Evolutionary conservation across 1,140 invertebrate genomes (phyloP).

Genomic region (Triops longicaudatus): DNA sequence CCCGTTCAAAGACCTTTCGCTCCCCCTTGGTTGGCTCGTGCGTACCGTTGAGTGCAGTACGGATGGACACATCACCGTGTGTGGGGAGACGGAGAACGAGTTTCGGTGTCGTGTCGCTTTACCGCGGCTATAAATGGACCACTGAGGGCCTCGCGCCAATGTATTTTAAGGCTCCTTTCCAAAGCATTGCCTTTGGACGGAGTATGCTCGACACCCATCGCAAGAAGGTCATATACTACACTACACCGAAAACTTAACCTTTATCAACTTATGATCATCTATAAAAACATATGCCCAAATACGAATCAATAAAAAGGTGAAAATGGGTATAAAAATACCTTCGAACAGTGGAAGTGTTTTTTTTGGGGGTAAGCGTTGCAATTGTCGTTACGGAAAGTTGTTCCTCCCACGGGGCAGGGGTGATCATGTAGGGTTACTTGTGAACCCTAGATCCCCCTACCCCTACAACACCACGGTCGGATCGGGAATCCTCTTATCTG

Average conservation of each 20-base stretch:
- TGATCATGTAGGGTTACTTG: neutral
- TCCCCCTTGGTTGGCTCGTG: neutral
- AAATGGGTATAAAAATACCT: too few relatives aligned
- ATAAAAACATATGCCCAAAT: too few relatives aligned
- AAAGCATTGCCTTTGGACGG: neutral
- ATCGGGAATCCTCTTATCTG: neutral
- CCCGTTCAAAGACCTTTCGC: neutral
- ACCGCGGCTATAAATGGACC: conserved; percentile 10
- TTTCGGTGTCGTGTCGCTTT: conserved; percentile 1
- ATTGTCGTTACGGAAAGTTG: too few relatives aligned
- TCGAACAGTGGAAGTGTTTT: too few relatives aligned
- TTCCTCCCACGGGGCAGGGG: neutral
- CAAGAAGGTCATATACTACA: too few relatives aligned
- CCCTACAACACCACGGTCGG: neutral
- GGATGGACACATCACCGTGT: neutral
- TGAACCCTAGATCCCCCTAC: neutral
- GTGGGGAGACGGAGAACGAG: neutral
- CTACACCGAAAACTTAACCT: too few relatives aligned
- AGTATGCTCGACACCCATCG: too few relatives aligned
- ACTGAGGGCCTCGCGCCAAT: neutral
- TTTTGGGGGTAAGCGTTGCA: too few relatives aligned
- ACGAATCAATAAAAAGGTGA: too few relatives aligned
- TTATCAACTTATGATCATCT: too few relatives aligned
- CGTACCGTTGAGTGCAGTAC: too few relatives aligned
- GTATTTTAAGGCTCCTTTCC: neutral